Conservation (phyloP, 2,113 vertebrate genomes). For the Pithys albifrons region DNA sequence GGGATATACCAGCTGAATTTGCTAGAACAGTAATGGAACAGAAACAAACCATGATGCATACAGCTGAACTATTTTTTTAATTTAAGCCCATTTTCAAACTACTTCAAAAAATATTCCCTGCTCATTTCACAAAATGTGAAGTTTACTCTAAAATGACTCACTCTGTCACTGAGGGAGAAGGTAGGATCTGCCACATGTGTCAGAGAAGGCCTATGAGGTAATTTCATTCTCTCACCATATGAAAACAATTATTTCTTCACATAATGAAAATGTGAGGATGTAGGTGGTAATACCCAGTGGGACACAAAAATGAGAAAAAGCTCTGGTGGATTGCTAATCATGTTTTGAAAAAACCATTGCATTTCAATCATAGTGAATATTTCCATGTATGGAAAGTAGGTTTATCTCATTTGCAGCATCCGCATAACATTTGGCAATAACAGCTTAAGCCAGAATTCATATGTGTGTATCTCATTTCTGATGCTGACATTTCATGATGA, state of each 20-base stretch:
- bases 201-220: conserved; percentile 28
- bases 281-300: conserved; percentile 23
- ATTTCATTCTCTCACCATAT: conserved; percentile 30
- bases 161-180: conserved; percentile 30
- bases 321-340: background rate
- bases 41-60: conserved; percentile 37
- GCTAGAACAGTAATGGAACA: background rate
- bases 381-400: background rate
- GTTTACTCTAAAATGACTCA: conserved; percentile 44
- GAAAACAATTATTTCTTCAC: conserved; percentile 39
- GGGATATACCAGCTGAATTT: conserved; percentile 1
- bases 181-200: conserved; percentile 33
- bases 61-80: background rate
- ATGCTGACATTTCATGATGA: background rate
- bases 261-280: conserved; percentile 18
- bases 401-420: background rate
- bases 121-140: conserved; percentile 9
- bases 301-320: background rate
- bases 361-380: background rate
- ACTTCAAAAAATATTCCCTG: background rate
- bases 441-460: background rate
- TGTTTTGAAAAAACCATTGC: background rate
- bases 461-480: background rate
- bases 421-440: background rate
- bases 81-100: background rate